These are phyloP conservation scores for Eupithecia vulgata DNA, from an alignment of 2,888 invertebrate genomes.

Conservation along the genomic window DNA sequence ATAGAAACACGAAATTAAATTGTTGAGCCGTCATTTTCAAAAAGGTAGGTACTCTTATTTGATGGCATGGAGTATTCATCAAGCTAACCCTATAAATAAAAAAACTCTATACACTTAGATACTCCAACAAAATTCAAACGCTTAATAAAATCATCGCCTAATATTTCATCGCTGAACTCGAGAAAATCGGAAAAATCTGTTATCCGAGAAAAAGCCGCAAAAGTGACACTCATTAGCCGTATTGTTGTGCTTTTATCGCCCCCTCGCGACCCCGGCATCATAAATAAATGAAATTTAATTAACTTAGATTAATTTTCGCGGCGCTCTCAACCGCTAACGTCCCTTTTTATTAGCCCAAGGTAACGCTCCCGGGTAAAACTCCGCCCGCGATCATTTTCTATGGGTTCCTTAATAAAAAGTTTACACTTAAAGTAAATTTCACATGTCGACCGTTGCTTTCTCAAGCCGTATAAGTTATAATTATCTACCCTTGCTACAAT, in stretches of 20 bases:
- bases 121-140: background rate
- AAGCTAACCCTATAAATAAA: background rate
- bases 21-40: background rate
- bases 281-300: slow-evolving; percentile 85
- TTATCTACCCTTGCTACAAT: slow-evolving; percentile 62
- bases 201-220: slow-evolving; percentile 76
- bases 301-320: slow-evolving; percentile 83
- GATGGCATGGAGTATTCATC: background rate
- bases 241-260: slow-evolving; percentile 80
- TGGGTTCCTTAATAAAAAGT: slow-evolving; percentile 81
- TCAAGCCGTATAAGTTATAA: slow-evolving; percentile 68
- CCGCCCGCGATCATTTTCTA: slow-evolving; percentile 66
- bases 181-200: slow-evolving; percentile 73
- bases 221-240: slow-evolving; percentile 80
- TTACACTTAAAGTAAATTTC: slow-evolving; percentile 74
- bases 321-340: slow-evolving; percentile 63
- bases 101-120: background rate
- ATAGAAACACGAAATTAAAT: background rate
- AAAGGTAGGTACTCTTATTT: no score
- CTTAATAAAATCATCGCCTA: background rate
- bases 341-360: slow-evolving; percentile 78
- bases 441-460: slow-evolving; percentile 65
- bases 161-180: slow-evolving; percentile 14
- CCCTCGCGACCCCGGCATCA: slow-evolving; percentile 67
- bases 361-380: slow-evolving; percentile 69